Conservation (phyloP, 37 sponge, comb jelly and placozoan genomes). For the Chondrilla cf. caribensis region DNA sequence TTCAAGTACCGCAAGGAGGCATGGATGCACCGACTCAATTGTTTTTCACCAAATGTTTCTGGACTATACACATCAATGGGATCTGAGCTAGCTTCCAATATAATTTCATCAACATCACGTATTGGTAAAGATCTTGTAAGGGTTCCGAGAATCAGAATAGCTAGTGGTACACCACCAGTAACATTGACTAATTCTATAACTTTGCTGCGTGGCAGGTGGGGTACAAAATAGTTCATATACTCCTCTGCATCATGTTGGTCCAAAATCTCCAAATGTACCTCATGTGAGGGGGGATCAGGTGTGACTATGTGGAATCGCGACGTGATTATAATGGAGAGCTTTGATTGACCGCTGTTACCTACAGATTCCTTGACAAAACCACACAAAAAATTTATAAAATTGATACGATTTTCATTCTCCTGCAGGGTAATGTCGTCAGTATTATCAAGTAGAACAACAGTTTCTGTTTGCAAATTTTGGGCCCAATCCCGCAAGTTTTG, state of each 20-base stretch:
- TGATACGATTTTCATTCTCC: background rate
- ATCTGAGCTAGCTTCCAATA: background rate
- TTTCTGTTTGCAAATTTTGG: no score
- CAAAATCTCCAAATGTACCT: background rate
- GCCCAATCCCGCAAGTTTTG: background rate
- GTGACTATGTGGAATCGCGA: background rate
- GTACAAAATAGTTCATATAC: background rate
- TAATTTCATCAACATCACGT: background rate
- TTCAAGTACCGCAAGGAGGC: background rate
- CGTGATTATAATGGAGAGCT: background rate
- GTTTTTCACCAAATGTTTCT: background rate
- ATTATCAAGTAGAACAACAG: background rate
- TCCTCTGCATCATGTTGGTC: background rate
- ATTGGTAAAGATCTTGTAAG: background rate
- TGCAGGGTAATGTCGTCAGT: background rate
- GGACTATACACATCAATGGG: background rate
- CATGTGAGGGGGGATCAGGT: background rate
- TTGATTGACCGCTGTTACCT: background rate
- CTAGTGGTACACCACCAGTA: conserved; percentile 6
- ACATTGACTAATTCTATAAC: background rate
- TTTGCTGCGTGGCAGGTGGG: no score
- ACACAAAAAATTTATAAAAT: background rate
- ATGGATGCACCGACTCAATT: background rate
- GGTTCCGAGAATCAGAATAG: background rate
- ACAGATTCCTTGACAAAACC: background rate